Evolutionary conservation across 2,888 invertebrate species (phyloP).

Genomic region (Cephus pulcher): DNA sequence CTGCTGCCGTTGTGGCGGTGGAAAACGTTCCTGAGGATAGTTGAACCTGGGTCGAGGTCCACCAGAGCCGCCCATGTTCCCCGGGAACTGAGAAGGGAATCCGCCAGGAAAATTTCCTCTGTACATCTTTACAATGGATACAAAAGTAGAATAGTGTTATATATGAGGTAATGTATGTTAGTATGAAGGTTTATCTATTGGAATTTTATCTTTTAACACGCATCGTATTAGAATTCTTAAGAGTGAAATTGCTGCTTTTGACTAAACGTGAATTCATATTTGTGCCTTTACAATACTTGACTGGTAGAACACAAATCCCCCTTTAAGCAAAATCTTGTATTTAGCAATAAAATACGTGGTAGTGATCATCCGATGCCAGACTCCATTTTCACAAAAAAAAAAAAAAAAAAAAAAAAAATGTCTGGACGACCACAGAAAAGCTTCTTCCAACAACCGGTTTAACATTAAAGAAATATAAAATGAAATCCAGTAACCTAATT

Average conservation of each 20-base stretch:
- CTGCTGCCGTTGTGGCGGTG: constrained; percentile 56
- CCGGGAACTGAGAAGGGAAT: constrained; percentile 60
- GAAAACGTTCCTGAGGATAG: constrained; percentile 56
- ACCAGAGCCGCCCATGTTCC: constrained; percentile 46
- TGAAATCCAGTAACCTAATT: neutral
- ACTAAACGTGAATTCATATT: neutral
- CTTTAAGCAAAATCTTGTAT: neutral
- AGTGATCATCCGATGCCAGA: too few relatives aligned
- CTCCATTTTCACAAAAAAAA: too few relatives aligned
- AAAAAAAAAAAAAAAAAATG: too few relatives aligned
- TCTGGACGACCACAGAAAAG: neutral
- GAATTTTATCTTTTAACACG: neutral
- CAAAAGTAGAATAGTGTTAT: neutral
- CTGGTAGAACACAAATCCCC: neutral
- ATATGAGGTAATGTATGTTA: neutral
- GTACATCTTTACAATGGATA: constrained; percentile 58
- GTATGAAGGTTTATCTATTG: neutral
- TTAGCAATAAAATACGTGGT: too few relatives aligned
- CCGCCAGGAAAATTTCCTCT: constrained; percentile 64
- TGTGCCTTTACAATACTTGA: neutral
- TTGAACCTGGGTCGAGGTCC: constrained; percentile 62
- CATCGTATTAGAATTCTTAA: neutral
- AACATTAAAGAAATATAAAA: neutral
- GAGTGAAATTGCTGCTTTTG: neutral
- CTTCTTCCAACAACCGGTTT: neutral